phyloP scores from a whole-genome alignment of 2,888 invertebrate species.

The Pristionchus entomophagus region DNA sequence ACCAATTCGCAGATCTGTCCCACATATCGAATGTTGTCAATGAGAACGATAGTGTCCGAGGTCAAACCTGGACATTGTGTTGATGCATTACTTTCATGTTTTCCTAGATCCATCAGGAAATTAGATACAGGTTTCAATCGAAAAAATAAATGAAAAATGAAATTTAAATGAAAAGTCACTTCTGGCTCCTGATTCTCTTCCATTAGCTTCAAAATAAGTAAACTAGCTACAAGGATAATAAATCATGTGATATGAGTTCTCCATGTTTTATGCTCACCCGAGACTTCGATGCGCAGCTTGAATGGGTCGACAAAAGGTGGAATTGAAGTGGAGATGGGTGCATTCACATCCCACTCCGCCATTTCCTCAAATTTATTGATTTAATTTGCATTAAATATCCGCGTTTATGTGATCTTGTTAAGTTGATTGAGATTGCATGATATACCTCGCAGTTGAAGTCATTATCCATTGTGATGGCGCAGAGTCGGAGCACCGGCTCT shows the following conservation, averaged over 20 bases:
- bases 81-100: no score
- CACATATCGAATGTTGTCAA: slow-evolving; percentile 70
- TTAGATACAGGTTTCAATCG: no score
- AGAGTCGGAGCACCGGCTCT: slow-evolving; percentile 55
- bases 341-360: slow-evolving; percentile 42
- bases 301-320: slow-evolving; percentile 63
- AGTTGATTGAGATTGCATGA: not conserved
- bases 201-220: no score
- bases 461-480: slow-evolving; percentile 42
- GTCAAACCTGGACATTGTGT: slow-evolving; percentile 1
- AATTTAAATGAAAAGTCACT: no score
- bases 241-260: no score
- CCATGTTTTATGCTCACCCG: not conserved
- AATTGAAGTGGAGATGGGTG: slow-evolving; percentile 52
- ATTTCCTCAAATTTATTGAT: slow-evolving; percentile 16
- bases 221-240: no score
- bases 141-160: no score
- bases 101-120: no score
- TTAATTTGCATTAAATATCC: not conserved
- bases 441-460: slow-evolving; percentile 47
- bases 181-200: no score
- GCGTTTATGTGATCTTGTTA: no score
- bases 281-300: slow-evolving; percentile 63
- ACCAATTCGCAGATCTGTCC: slow-evolving; percentile 71
- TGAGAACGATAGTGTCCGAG: slow-evolving; percentile 59